Evolutionary conservation across 2,888 invertebrate species (phyloP).

Genomic region (Dicycla oo): DNA sequence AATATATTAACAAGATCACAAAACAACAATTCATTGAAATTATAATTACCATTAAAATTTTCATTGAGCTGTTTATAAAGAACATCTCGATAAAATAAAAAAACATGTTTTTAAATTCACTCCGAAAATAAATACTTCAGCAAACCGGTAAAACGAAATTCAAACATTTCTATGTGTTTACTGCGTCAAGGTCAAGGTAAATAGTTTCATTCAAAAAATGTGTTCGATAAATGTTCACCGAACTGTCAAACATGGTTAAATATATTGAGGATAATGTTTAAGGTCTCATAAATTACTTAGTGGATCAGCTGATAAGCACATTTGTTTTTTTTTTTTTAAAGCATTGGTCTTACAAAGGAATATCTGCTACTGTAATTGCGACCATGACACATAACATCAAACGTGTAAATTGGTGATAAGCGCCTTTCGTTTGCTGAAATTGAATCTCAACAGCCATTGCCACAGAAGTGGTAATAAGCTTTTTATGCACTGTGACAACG

Average conservation of each 20-base stretch:
- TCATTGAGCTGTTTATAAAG: background rate
- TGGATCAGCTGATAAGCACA: background rate
- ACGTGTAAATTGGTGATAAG: conserved; percentile 10
- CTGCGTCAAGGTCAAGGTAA: conserved; percentile 1
- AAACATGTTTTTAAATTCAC: background rate
- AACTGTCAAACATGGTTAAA: background rate
- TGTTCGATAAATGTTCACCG: background rate
- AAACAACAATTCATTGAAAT: background rate
- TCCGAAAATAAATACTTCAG: background rate
- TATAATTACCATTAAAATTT: background rate
- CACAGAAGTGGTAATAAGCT: conserved; percentile 9
- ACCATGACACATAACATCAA: conserved; percentile 4
- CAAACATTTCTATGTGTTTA: background rate
- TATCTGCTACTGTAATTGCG: background rate
- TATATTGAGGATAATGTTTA: conserved; percentile 16
- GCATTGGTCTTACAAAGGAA: background rate
- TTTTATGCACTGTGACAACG: background rate
- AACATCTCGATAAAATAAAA: background rate
- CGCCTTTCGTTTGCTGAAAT: background rate
- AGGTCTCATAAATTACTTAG: conserved; percentile 4
- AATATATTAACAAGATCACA: background rate
- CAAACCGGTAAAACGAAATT: background rate
- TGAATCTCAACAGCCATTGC: background rate
- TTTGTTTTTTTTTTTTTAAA: background rate
- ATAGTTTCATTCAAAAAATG: background rate